Conservation (phyloP, 37 sponge, comb jelly and placozoan genomes). For the Mnemiopsis leidyi region DNA sequence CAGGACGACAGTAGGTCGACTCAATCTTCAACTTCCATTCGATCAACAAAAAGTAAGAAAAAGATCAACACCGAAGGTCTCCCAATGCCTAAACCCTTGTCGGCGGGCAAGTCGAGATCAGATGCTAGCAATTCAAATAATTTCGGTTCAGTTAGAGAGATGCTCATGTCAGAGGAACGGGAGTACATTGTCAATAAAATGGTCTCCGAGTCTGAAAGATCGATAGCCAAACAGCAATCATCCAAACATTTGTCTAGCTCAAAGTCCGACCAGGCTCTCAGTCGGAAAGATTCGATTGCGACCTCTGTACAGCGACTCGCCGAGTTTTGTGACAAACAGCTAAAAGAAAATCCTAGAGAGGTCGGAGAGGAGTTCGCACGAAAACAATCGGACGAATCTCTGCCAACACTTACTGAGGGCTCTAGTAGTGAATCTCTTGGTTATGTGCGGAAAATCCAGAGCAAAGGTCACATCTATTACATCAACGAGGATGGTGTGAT, state of each 20-base stretch:
- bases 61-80: constrained; percentile 60
- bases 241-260: not conserved
- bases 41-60: constrained; percentile 13
- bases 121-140: not conserved
- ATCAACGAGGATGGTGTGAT: constrained; percentile 22
- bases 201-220: constrained; percentile 35
- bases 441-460: constrained; percentile 18
- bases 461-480: constrained; percentile 59
- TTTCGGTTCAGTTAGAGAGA: constrained; percentile 22
- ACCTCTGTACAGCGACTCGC: not conserved
- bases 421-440: not conserved
- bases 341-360: not conserved
- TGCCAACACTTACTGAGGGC: not conserved
- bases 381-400: not conserved
- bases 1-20: not conserved
- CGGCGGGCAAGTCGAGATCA: not conserved
- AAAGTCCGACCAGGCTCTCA: not conserved
- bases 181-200: not conserved
- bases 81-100: constrained; percentile 24
- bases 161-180: constrained; percentile 42
- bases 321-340: not conserved
- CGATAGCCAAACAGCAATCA: not conserved
- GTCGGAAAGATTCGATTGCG: not conserved
- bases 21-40: not conserved
- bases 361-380: not conserved